Base-by-base conservation (phyloP, 2,113 vertebrate species). In the Tyto alba region DNA sequence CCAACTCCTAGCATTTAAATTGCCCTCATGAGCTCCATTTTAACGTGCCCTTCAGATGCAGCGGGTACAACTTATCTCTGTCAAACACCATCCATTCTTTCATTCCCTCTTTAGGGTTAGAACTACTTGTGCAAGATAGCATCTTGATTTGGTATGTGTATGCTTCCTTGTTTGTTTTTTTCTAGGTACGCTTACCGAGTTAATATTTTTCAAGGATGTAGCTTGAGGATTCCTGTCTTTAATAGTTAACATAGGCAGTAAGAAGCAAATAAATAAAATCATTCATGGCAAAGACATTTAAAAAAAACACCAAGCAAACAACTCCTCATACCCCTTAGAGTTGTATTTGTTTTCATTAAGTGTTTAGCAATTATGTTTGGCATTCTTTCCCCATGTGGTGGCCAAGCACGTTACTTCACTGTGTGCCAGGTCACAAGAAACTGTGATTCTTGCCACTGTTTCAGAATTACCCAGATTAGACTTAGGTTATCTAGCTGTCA, bases 391-490 rank as follows among this genome's bases (percentile, higher is more conserved):
- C 18, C 77, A 41, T 5, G 9, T 64, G 71, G 29, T 87, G 69
- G 66, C 86, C 80, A 85, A 91, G 36, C 66, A 76, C 6, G 1
- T 81, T 96, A 69, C 60, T 74, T 77, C 32, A 40, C 66, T 69
- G 12, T n/a, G 52, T 96, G 92, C 92, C 95, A 96, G 90, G 92
- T 97, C 92, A 96, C 92, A 85, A 95, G 95, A 89, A 96, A 79
- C 45, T 85, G 85, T 73, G 89, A 82, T 82, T 93, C 86, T 85
- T 89, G 86, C 73, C 76, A 79, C 90, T 89, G 27, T 89, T 95
- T 95, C 45, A 41, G 73, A 85, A 93, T 72, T 55, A 81, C 22
- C 69, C 80, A 85, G 73, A 93, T 96, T 89, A 87, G 45, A 55
- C 12, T 62, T 87, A 62, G 53, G 26, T 50, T 92, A 27, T 91